Base-by-base conservation (phyloP, 2,888 invertebrate species). In the Caenorhabditis sinica region DNA sequence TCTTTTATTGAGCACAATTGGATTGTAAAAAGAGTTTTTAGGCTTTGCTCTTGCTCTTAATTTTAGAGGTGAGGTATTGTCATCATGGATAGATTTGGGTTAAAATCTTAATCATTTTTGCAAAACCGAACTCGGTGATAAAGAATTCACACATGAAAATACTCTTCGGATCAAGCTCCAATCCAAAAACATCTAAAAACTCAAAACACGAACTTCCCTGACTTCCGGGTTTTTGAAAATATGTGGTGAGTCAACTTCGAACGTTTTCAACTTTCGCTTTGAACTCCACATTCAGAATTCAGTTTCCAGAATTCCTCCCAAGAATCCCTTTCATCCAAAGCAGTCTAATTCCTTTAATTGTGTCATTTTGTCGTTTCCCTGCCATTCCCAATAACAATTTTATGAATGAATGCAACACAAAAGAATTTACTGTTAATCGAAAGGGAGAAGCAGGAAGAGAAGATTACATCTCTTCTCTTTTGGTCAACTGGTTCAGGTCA, bases 401-500 rank as follows among this genome's bases (percentile, higher is more conserved):
- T 40, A 53, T 43, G 56, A 36, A 36, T 45, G 40, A 69, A 77
- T 69, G 69, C 69, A 77, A 77, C 77, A 77, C 30, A 72, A 53
- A n/a, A 66, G 45, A 72, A 65, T 49, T 63, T 53, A 75, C 81
- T 81, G 60, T 73, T 74, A 53, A 72, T 85, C 28, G 84, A 69
- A 45, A 86, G 60, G 20, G 49, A 87, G 68, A 58, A 88, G 72
- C 56, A 17, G 66, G 49, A 86, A 63, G 23, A 11, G 68, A 74
- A 61, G 72, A 86, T 77, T 49, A 87, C 75, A 58, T 83, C 84
- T 69, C 40, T 25, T 17, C 2, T 40, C 3, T n/a, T 6, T 40
- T 40, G 40, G 66, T 68, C 84, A 86, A 74, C 86, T 86, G 53
- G 88, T 88, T 61, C 58, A 86, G 51, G 83, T 82, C 86, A 76